Evolutionary conservation across 2,113 vertebrate species (phyloP).

Genomic region (Salvelinus namaycush): DNA sequence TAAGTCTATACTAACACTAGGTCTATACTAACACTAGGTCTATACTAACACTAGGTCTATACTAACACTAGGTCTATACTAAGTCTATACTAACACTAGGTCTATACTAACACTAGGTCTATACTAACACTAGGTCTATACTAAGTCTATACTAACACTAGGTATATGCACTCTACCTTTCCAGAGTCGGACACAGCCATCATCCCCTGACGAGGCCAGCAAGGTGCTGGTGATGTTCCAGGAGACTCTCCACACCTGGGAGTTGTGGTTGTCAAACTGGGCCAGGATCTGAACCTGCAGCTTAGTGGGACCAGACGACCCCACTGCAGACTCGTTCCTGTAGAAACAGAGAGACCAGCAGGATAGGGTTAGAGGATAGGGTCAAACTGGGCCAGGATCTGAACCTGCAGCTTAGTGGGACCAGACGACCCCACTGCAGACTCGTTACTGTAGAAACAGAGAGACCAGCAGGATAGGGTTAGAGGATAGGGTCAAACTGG

Average conservation of each 20-base stretch:
- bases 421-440: constrained; percentile 76
- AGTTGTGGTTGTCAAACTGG: constrained; percentile 97
- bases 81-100: too few species aligned
- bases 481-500: constrained; percentile 44
- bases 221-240: constrained; percentile 99
- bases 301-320: constrained; percentile 86
- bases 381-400: too few species aligned
- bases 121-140: too few species aligned
- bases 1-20: too few species aligned
- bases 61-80: too few species aligned
- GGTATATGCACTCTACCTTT: constrained; percentile 79
- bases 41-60: too few species aligned
- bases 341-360: background rate
- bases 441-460: constrained; percentile 79
- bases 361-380: too few species aligned
- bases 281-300: constrained; percentile 94
- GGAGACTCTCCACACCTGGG: constrained; percentile 96
- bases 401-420: too few species aligned
- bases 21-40: too few species aligned
- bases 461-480: constrained; percentile 29
- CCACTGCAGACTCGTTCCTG: constrained; percentile 83
- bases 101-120: too few species aligned
- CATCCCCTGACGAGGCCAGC: constrained; percentile 94
- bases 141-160: too few species aligned
- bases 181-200: constrained; percentile 96